phyloP scores from a whole-genome alignment of 2,888 invertebrate species.

The Cynaeus angustus region DNA sequence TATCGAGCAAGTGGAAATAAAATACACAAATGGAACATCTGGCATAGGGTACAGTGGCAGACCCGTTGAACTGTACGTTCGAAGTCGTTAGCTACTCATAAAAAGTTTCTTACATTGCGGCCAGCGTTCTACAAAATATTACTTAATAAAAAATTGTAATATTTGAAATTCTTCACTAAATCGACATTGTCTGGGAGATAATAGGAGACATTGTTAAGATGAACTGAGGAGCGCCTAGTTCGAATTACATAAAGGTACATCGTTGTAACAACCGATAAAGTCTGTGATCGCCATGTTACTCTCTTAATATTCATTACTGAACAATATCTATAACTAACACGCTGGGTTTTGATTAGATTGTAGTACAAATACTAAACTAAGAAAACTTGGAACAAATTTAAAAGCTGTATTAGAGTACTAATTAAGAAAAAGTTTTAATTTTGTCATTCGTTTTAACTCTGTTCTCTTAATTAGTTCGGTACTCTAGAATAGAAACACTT shows the following conservation, averaged over 20 bases:
- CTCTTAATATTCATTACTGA: slow-evolving; percentile 13
- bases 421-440: slow-evolving; percentile 37
- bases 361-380: slow-evolving; percentile 3
- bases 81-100: slow-evolving; percentile 56
- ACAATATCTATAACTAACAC: slow-evolving; percentile 25
- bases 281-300: not conserved
- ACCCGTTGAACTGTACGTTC: slow-evolving; percentile 51
- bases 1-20: slow-evolving; percentile 57
- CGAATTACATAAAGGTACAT: slow-evolving; percentile 31
- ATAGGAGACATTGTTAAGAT: not conserved
- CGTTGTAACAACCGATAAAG: slow-evolving; percentile 10
- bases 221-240: not conserved
- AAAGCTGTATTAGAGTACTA: slow-evolving; percentile 18
- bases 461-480: slow-evolving; percentile 35
- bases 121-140: slow-evolving; percentile 44
- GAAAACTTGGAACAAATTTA: slow-evolving; percentile 13
- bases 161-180: slow-evolving; percentile 16
- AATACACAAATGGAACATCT: slow-evolving; percentile 59
- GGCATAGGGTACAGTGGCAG: slow-evolving; percentile 52
- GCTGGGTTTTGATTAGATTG: slow-evolving; percentile 6
- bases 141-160: slow-evolving; percentile 44
- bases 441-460: slow-evolving; percentile 20
- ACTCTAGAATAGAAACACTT: slow-evolving; percentile 31
- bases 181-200: slow-evolving; percentile 6
- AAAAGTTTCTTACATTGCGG: slow-evolving; percentile 54